Conservation (phyloP, 2,113 vertebrate genomes). For the Sorex araneus region DNA sequence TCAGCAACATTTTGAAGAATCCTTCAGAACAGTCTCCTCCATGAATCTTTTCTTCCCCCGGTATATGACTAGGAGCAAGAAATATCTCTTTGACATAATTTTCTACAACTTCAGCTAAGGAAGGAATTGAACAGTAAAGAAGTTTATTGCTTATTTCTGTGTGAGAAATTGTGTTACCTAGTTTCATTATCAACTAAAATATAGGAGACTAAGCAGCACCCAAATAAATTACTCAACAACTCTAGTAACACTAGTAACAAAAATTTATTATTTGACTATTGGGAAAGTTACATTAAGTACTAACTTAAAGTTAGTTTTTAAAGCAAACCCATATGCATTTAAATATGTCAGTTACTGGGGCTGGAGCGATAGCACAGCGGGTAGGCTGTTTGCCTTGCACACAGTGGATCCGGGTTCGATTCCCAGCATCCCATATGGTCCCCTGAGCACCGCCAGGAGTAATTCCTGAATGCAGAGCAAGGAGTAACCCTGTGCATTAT, state of each 20-base stretch:
- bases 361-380: too few relatives aligned
- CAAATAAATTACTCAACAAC: constrained; percentile 26
- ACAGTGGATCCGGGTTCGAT: too few relatives aligned
- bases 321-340: constrained; percentile 16
- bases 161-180: constrained; percentile 41
- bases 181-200: not conserved
- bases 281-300: constrained; percentile 12
- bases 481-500: too few relatives aligned
- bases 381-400: too few relatives aligned
- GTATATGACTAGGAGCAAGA: constrained; percentile 20
- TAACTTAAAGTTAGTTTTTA: constrained; percentile 48
- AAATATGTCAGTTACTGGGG: not conserved
- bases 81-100: constrained; percentile 34
- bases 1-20: constrained; percentile 60
- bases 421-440: too few relatives aligned
- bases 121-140: constrained; percentile 55
- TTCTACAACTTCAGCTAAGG: not conserved
- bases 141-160: not conserved
- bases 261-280: constrained; percentile 58
- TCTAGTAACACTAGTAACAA: constrained; percentile 46
- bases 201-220: not conserved
- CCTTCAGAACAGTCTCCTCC: not conserved
- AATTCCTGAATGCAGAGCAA: too few relatives aligned
- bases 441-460: too few relatives aligned
- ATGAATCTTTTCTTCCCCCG: constrained; percentile 7